Base-by-base conservation (phyloP, 1,140 invertebrate genomes). In the Heliothis virescens region DNA sequence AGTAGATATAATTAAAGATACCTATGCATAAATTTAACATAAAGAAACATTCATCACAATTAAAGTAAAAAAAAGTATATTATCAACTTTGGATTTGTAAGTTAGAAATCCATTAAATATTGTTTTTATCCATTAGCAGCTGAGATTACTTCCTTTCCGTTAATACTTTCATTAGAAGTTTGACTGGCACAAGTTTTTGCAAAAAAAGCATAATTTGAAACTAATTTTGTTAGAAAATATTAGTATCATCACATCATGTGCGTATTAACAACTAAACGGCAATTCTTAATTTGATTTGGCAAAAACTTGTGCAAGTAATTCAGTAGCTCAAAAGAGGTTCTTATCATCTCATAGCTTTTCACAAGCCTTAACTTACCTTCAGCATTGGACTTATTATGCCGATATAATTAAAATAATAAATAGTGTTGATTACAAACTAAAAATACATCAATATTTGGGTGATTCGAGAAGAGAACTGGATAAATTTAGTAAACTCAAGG, bases 401-500 rank as follows among this genome's bases (percentile, higher is more conserved):
- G 26, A 57, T 55, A 69, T 34, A 57, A 67, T 69, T 78, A 78
- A 78, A 78, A 69, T 67, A 78, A 78, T 78, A 78, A 78, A 78
- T 78, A 78, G 52, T 78, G 75, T 34, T 69, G 41, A 78, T 69
- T 77, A 78, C 34, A 18, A 78, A 67, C 62, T 78, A 78, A 69
- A 71, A 74, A 74, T 78, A 78, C 62, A 78, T 48, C 26, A 55
- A 67, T 67, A 77, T 67, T 65, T 77, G 62, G 75, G 62, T 67
- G 52, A 67, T 67, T 57, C 26, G 59, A 76, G 47, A 63, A 52
- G 26, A 26, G 57, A 72, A 57, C 5, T 18, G 29, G 15, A 48
- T 9, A n/a, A 34, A 59, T 52, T 63, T 63, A 4, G n/a, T 12
- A 47, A 21, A 55, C 71, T 89, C 82, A 96, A 71, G 95, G 95